phyloP scores from a whole-genome alignment of 2,797 vertebrate genomes.

The Myotis daubentonii region DNA sequence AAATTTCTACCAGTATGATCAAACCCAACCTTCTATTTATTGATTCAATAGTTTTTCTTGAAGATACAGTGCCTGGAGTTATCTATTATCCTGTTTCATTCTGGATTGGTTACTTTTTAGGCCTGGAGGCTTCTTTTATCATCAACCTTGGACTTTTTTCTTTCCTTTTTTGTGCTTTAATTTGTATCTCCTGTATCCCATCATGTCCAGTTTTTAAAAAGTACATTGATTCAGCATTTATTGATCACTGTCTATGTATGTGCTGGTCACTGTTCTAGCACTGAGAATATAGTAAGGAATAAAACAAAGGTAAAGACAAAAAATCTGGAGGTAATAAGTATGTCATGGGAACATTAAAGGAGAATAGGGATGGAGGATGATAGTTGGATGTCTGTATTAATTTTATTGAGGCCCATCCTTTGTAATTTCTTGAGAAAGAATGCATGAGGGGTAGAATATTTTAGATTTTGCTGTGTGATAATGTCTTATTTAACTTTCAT shows the following conservation, averaged over 20 bases:
- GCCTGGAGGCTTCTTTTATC: not conserved
- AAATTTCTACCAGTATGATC: not conserved
- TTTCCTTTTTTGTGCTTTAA: not conserved
- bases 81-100: not conserved
- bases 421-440: conserved; percentile 10
- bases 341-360: not conserved
- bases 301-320: not conserved
- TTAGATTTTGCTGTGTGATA: not conserved
- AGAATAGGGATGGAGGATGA: not conserved
- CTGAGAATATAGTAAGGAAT: not conserved
- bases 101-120: not conserved
- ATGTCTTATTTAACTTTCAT: not conserved
- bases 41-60: not conserved
- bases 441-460: not conserved
- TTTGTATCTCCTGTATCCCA: not conserved
- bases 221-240: not conserved
- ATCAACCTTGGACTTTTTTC: not conserved
- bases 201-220: not conserved
- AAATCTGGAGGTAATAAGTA: not conserved
- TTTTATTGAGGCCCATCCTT: not conserved
- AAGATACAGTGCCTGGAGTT: not conserved
- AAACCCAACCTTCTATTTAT: not conserved
- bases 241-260: not conserved
- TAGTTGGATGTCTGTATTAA: not conserved
- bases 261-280: not conserved